Base-by-base conservation (phyloP, 1,140 invertebrate genomes). In the Micrasema longulum region DNA sequence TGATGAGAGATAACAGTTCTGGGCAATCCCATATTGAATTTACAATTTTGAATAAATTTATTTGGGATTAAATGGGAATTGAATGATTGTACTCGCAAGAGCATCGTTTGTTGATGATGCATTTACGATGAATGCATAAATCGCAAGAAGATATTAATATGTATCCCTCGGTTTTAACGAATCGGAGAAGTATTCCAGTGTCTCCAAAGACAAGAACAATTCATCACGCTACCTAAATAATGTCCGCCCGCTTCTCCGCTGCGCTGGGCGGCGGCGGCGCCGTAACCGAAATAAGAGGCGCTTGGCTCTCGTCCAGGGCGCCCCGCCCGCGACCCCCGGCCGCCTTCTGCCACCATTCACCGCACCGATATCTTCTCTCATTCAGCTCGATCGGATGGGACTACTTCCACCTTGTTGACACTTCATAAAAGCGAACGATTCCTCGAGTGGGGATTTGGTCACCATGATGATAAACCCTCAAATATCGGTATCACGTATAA, bases 221-320 rank as follows among this genome's bases (percentile, higher is more conserved):
- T 23, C 26, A 53, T 53, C 52, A 53, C 22, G 20, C 16, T n/a
- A 7, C 26, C 26, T 31, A 4, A 31, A 7, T 31, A 31, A 31
- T 4, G 26, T 31, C 26, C 0, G 22, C 22, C 26, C 26, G 26
- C 26, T 11, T 20, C 52, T 20, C 20, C 52, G 52, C 52, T 23
- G 52, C 23, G 3, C 26, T 2, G 11, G 52, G 9, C 26, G 0
- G 22, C 22, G 52, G 52, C 52, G 52, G 52, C 52, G 52, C 52
- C 52, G 52, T n/a, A 23, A 14, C 52, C 4, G 52, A 53, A 31
- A 53, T 26, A 53, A 26, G 26, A 53, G 52, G 52, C 52, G 52
- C 52, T 53, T 53, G 52, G 52, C 52, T 14, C 14, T 31, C 11
- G 26, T 53, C 52, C 52, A 53, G 16, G 52, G 43, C 52, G 22